Evolutionary conservation across 2,888 invertebrate genomes (phyloP), one percentile per base, ranked within the genome.

Genomic region (Clistopyga incitator): DNA sequence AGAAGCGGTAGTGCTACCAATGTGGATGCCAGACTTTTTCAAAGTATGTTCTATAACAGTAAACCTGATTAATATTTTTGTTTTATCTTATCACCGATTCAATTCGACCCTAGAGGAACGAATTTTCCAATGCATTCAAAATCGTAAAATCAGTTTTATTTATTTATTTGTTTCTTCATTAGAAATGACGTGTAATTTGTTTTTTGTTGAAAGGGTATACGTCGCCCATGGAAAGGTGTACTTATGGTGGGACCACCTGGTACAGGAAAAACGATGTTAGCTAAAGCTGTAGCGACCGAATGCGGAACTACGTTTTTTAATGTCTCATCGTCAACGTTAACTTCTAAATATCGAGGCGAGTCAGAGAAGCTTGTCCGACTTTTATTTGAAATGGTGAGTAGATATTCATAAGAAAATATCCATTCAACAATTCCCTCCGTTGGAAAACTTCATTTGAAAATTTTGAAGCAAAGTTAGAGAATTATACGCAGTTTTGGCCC

Each of bases 301-400:
- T 99, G 99, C 93, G 97, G 98, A 38, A 98, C 99, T 70, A 99
- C 99, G 0, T 99, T 99, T 94, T 98, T 99, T 93, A 98, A 99
- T 93, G 98, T 99, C 1, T 98, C 99, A 15, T 98, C 99, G 0
- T 98, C 99, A 1, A 98, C 98, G 0, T 95, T 99, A 84, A 98
- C 99, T n/a, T 99, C 98, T 23, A 99, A 99, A 94, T 99, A 98
- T 94, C 95, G 99, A 77, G 99, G 99, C n/a, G 99, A 99, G 94
- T 98, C 98, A 0, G 99, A 99, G 94, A 99, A 99, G 94, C 96
- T 99, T 90, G 99, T 99, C 86, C 95, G 99, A 83, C 94, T 99
- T 72, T 95, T 99, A 0, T 99, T 99, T 93, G 99, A 99, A 95
- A 99, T 99, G 98, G 98, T 97, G 92, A 93, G 92, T 87, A 47